phyloP scores from a whole-genome alignment of 2,113 vertebrate genomes.

The Pterocles gutturalis region DNA sequence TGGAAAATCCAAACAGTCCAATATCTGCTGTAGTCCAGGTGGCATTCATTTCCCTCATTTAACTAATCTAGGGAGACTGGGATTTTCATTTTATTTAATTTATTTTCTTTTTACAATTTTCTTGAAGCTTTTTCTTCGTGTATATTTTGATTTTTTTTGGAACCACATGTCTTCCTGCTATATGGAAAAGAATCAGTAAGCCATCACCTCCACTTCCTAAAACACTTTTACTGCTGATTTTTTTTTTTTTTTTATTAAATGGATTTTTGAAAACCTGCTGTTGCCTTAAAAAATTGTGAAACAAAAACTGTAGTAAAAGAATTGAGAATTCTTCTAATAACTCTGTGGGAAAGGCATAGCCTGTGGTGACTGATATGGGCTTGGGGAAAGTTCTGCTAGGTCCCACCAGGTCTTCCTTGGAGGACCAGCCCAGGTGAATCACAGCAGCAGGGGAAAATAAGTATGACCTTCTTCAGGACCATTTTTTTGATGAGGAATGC shows the following conservation, averaged over 20 bases:
- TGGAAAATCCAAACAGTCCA: conserved; percentile 58
- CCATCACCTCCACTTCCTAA: conserved; percentile 31
- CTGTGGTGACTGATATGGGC: not conserved
- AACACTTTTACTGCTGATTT: not conserved
- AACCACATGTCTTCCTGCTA: conserved; percentile 29
- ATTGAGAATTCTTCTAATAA: not conserved
- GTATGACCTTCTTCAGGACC: not conserved
- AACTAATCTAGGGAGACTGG: conserved; percentile 60
- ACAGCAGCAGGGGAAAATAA: not conserved
- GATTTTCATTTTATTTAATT: conserved; percentile 39
- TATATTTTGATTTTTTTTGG: conserved; percentile 51
- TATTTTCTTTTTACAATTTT: conserved; percentile 45
- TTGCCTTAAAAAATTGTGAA: not conserved
- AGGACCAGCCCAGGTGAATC: not conserved
- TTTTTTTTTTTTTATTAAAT: not conserved
- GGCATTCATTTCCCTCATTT: conserved; percentile 63
- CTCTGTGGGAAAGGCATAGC: not conserved
- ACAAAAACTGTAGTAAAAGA: not conserved
- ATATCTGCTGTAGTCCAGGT: conserved; percentile 60
- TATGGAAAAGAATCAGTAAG: conserved; percentile 34
- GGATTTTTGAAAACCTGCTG: not conserved
- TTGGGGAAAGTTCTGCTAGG: not conserved
- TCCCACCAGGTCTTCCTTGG: not conserved
- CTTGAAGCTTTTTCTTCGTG: not conserved
- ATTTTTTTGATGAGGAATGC: not conserved